Base-by-base conservation (phyloP, 2,888 invertebrate species). In the Trachelus iudaicus region DNA sequence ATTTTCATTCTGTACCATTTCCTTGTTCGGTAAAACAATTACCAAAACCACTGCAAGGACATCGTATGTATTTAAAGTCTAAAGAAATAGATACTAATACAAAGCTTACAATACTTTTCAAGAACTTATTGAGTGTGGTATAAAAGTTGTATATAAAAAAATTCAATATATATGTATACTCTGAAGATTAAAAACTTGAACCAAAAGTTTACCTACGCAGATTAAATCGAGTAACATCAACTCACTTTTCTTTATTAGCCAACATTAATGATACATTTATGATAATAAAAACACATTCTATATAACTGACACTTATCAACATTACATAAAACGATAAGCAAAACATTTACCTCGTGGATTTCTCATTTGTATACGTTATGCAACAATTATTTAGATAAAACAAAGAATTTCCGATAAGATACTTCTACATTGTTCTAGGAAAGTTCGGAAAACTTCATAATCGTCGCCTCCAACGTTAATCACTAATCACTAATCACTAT, bases 1-100 rank as follows among this genome's bases (percentile, higher is more conserved):
- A 96, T 93, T 97, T 97, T 90, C 93, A 93, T 87, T 94, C 93
- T 1, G 93, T 93, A 79, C 97, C 97, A 0, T 91, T 93, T 35
- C 95, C 96, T 6, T 94, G 95, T 37, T 87, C 93, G 11, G 90
- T 95, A 83, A 92, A 93, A 74, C 94, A 95, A 78, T 94, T 97
- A 93, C 95, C 96, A 3, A 95, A 94, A 89, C 95, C 96, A 3
- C 91, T 89, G 11, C 82, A 79, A 37, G 87, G 85, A 73, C 91
- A 92, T 84, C 85, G 92, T 11, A 84, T 82, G 77, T 83, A 84
- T n/a, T 84, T 90, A 75, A 90, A 89, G 78, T 85, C 86, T 0
- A 89, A 89, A 79, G 88, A 90, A 82, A 84, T 90, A 31, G 87
- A 89, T 75, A 81, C 81, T 4, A 85, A 86, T 74, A 79, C 87